These are phyloP conservation scores for Cyprinodon diabolis DNA, from an alignment of 2,797 vertebrate genomes.

Conservation along the genomic window DNA sequence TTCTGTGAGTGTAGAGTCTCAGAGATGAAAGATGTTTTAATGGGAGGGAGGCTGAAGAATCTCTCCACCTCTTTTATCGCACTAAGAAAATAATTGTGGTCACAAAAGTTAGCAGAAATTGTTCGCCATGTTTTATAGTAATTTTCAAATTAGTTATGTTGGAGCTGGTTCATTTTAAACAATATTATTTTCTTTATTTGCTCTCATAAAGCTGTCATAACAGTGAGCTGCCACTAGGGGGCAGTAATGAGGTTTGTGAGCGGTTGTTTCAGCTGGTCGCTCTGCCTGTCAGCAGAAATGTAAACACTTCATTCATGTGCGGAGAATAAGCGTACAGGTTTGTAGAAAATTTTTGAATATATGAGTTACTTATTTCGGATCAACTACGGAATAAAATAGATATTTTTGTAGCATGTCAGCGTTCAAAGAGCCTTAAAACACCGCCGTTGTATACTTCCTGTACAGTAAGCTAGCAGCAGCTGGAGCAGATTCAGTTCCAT, in stretches of 20 bases:
- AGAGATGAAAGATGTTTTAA: neutral
- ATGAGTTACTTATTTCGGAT: neutral
- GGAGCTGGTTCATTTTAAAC: too few species aligned
- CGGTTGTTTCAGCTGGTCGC: conserved; percentile 22
- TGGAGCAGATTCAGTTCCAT: neutral
- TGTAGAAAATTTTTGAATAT: neutral
- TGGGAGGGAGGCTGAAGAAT: neutral
- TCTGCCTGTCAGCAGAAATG: conserved; percentile 26
- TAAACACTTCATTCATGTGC: conserved; percentile 53
- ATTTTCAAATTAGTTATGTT: too few species aligned
- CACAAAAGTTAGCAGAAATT: too few species aligned
- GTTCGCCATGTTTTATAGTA: too few species aligned
- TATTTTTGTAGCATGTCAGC: neutral
- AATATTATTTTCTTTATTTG: too few species aligned
- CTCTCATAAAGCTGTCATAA: conserved; percentile 16
- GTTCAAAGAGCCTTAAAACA: neutral
- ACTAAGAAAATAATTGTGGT: too few species aligned
- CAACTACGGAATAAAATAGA: rapidly evolving
- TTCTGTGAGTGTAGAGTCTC: too few species aligned
- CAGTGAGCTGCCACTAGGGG: conserved; percentile 24
- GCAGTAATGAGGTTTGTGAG: conserved; percentile 22
- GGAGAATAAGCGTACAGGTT: conserved; percentile 26
- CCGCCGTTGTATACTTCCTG: neutral
- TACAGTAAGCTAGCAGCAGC: neutral
- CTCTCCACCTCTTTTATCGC: neutral